Evolutionary conservation across 2,888 invertebrate species (phyloP), one percentile per base, ranked within the genome.

Genomic region (Pocota personata): DNA sequence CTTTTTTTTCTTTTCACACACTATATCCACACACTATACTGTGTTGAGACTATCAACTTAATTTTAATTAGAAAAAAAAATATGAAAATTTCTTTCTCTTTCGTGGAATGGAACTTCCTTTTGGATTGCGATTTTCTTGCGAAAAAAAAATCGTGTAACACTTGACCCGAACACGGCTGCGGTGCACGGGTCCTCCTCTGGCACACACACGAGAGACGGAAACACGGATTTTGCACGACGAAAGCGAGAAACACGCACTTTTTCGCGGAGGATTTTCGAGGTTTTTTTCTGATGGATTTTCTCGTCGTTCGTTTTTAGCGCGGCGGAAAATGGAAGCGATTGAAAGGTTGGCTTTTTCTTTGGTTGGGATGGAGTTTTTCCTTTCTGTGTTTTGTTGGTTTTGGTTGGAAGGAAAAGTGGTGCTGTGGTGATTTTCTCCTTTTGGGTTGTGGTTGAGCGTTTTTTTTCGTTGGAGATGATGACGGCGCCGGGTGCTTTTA

Each of bases 321-420:
- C 69, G 75, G 58, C 69, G 75, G 60, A 80, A 80, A 80, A 75
- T 84, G 79, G 83, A 84, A 79, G 83, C 84, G 69, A 80, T 75
- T 57, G 75, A 69, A 75, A 50, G 35, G 37, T 75, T 30, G 57
- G 62, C 40, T 40, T 58, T 32, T 37, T 37, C 43, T 58, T 52
- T 50, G 27, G 30, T 73, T 69, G 75, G 67, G 67, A 73, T 71
- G 40, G 19, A 66, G 10, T 24, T 67, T 77, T 67, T 43, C 32
- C 32, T 32, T 30, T 71, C 27, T 46, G 62, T 21, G 27, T 37
- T 27, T 67, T 62, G 16, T 80, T 82, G 50, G 52, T 14, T 46
- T 52, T 60, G 46, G 55, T 55, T 48, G 64, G 52, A 43, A 62
- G 67, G 62, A 69, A 62, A 69, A 69, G 64, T 62, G 19, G 16